Evolutionary conservation across 2,888 invertebrate species (phyloP), one percentile per base, ranked within the genome.

Genomic region (Lagria hirta): DNA sequence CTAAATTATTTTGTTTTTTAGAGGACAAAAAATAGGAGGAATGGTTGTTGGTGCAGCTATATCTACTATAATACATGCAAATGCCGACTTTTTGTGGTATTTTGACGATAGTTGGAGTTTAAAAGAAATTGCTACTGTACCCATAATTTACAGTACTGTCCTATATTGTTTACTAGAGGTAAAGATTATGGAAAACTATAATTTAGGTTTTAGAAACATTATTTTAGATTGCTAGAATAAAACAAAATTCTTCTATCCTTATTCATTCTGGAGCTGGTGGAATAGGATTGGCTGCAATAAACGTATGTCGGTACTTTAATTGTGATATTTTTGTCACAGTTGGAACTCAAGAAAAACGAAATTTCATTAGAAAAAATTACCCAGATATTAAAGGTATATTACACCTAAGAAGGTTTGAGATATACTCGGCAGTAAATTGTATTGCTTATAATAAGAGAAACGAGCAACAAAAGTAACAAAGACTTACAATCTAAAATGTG

Each of bases 261-360:
- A 62, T 62, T 6, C 60, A 62, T 23, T 75, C 80, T 36, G 68
- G 79, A 56, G 73, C 78, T 58, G 69, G 94, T 42, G 94, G 93
- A 58, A 92, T 95, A 24, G 96, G 97, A 3, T 91, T 94, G 74
- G 94, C 96, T 2, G 93, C 95, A 52, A 93, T 97, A 61, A 79
- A 88, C 20, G 86, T 97, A 60, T 92, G 94, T 33, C 77, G 96
- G 36, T 82, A 84, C 68, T 80, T 85, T 66, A 90, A 90, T 36
- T 86, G 92, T 72, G 80, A 78, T 28, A 92, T 93, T 4, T 92
- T 77, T 74, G 89, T 94, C n/a, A 96, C 95, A 0, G 93, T 93
- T 38, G 92, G 90, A 43, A 86, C 88, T 29, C 66, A 79, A 41
- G 88, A 90, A 57, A 95, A 95, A 73, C 80, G 86, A 52, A 83